phyloP scores from a whole-genome alignment of 2,113 vertebrate species.

The Tyrannus savana region DNA sequence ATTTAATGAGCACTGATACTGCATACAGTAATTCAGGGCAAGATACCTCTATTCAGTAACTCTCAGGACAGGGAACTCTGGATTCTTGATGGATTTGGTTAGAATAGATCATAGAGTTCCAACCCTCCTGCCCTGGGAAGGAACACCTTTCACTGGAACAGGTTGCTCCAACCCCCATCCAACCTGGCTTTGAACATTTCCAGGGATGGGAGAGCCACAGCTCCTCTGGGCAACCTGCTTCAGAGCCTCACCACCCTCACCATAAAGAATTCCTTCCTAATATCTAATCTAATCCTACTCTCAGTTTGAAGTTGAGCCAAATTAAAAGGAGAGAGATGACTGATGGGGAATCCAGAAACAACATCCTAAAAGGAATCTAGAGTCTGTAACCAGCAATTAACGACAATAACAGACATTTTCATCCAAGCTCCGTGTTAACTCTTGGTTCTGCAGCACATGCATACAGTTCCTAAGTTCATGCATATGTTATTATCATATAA shows the following conservation, averaged over 20 bases:
- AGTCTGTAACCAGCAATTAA: background rate
- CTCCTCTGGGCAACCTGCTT: background rate
- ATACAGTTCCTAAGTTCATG: background rate
- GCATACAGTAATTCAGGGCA: background rate
- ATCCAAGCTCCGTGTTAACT: background rate
- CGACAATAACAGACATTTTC: background rate
- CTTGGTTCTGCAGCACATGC: background rate
- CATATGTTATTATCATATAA: background rate
- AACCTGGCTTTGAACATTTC: background rate
- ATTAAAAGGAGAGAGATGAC: background rate
- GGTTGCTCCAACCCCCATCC: background rate
- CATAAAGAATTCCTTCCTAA: background rate
- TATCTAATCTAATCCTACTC: background rate
- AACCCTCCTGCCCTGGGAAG: background rate
- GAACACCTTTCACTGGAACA: accelerated
- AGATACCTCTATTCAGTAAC: background rate
- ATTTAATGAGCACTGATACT: background rate
- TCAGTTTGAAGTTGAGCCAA: background rate
- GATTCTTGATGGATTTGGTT: background rate
- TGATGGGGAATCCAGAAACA: background rate
- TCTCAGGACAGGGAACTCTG: background rate
- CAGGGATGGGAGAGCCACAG: background rate
- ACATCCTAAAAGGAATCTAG: background rate
- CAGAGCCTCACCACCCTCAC: background rate
- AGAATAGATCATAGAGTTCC: background rate